Conservation (phyloP, 2,113 vertebrate species). For the Vimba vimba region DNA sequence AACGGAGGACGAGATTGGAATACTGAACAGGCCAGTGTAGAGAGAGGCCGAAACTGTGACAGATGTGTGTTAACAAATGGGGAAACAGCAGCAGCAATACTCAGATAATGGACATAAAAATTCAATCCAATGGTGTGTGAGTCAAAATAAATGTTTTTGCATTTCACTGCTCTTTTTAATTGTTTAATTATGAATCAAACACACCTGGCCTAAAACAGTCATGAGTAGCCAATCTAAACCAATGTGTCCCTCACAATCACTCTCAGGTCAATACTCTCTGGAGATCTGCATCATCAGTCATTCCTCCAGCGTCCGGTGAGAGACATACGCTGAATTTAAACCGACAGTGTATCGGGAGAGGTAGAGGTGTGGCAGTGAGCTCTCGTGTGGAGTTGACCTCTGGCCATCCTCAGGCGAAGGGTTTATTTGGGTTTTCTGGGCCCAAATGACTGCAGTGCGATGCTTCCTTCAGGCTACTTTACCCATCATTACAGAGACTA, state of each 20-base stretch:
- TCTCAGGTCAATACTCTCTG: background rate
- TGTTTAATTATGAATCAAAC: background rate
- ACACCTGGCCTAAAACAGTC: background rate
- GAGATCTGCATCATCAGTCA: background rate
- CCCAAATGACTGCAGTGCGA: background rate
- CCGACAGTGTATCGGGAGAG: background rate
- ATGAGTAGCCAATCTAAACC: background rate
- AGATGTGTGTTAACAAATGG: background rate
- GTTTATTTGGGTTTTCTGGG: background rate
- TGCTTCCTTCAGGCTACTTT: background rate
- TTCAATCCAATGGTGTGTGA: background rate
- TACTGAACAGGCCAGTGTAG: constrained; percentile 91
- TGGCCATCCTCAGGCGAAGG: background rate
- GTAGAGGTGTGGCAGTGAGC: background rate
- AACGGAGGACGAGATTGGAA: constrained; percentile 97
- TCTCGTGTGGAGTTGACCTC: background rate
- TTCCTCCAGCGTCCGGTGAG: background rate
- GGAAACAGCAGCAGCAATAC: background rate
- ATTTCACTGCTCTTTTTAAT: background rate
- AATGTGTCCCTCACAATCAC: background rate
- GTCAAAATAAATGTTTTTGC: background rate
- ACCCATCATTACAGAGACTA: background rate
- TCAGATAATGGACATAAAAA: constrained; percentile 37
- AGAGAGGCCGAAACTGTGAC: constrained; percentile 66
- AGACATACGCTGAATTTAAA: background rate